Evolutionary conservation across 2,797 vertebrate species (phyloP).

Genomic region (Neosilurus mollespiculum): DNA sequence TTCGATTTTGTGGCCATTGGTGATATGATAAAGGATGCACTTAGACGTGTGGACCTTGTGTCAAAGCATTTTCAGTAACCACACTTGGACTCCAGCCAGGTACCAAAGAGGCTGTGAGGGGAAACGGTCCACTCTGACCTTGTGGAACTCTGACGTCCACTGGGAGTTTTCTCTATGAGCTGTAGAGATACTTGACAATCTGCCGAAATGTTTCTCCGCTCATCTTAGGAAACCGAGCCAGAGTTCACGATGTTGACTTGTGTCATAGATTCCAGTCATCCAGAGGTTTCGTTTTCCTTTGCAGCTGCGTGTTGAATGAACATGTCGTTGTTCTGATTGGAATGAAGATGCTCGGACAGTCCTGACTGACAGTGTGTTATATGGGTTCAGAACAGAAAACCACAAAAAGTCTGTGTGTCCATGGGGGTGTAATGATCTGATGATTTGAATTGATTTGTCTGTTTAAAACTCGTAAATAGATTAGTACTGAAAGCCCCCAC

Average conservation of each 20-base stretch:
- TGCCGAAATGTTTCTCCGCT: background rate
- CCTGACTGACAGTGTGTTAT: background rate
- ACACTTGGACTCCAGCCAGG: background rate
- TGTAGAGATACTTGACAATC: too few relatives aligned
- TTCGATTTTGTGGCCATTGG: constrained; percentile 35
- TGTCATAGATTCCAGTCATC: background rate
- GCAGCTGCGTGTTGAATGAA: background rate
- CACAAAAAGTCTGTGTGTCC: background rate
- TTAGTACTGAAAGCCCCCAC: background rate
- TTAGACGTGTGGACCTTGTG: background rate
- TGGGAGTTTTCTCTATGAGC: background rate
- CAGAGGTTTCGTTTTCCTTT: background rate
- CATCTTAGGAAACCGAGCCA: background rate
- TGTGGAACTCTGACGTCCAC: background rate
- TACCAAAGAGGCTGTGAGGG: too few relatives aligned
- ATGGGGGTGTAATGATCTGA: background rate
- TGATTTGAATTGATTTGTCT: background rate
- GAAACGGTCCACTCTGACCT: background rate
- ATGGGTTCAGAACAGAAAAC: background rate
- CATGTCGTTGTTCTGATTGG: background rate
- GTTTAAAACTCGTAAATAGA: background rate
- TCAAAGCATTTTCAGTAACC: background rate
- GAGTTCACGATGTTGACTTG: background rate
- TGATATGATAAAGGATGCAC: constrained; percentile 34
- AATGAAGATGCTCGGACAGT: too few relatives aligned